Evolutionary conservation across 2,113 vertebrate genomes (phyloP).

Genomic region (Aix galericulata): DNA sequence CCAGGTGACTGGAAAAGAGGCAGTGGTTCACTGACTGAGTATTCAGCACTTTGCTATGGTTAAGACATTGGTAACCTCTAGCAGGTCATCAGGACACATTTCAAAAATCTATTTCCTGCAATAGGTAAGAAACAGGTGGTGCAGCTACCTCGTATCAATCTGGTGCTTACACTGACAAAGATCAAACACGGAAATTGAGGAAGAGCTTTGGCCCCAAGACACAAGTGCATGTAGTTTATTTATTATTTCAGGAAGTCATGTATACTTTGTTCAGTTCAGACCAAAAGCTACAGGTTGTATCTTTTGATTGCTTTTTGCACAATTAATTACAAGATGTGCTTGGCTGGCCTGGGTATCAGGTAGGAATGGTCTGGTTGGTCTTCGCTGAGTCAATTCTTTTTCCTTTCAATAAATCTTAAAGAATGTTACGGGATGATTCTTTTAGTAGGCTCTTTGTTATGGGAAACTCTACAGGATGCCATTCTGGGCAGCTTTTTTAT

Average conservation of each 20-base stretch:
- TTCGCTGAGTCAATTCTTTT: slow-evolving; percentile 19
- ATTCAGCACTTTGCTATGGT: background rate
- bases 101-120: slow-evolving; percentile 1
- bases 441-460: background rate
- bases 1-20: background rate
- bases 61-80: background rate
- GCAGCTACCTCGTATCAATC: background rate
- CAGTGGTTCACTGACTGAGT: background rate
- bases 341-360: background rate
- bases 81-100: background rate
- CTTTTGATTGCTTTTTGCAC: slow-evolving; percentile 8
- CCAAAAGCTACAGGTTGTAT: background rate
- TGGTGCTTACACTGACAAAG: background rate
- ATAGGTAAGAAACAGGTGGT: slow-evolving; percentile 10
- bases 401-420: slow-evolving; percentile 7
- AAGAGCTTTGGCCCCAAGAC: background rate
- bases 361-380: background rate
- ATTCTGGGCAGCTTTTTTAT: background rate
- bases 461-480: background rate
- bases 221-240: background rate
- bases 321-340: slow-evolving; percentile 20
- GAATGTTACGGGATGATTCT: background rate
- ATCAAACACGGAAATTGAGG: background rate
- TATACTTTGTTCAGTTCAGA: background rate
- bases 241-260: background rate